Evolutionary conservation across 2,888 invertebrate genomes (phyloP).

Genomic region (Volucella inflata): DNA sequence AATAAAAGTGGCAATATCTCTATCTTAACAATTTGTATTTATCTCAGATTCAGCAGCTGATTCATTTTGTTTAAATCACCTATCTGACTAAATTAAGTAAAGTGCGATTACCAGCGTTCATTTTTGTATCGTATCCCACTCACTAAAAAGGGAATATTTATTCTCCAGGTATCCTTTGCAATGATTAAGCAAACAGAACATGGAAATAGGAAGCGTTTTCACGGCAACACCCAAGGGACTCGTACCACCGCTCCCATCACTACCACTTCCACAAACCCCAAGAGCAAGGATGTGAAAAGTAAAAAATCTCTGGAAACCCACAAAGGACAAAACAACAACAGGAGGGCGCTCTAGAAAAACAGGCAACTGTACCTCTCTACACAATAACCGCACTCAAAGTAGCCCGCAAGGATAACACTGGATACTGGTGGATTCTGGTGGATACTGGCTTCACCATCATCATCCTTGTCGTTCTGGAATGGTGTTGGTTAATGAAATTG

Average conservation of each 20-base stretch:
- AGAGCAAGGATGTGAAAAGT: slow-evolving; percentile 9
- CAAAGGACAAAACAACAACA: slow-evolving; percentile 76
- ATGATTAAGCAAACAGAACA: slow-evolving; percentile 21
- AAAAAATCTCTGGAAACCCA: not conserved
- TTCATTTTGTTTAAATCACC: not conserved
- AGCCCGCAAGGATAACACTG: slow-evolving; percentile 69
- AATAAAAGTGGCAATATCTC: not conserved
- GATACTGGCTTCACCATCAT: slow-evolving; percentile 76
- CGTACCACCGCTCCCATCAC: not conserved
- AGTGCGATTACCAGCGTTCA: slow-evolving; percentile 33
- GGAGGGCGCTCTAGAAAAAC: slow-evolving; percentile 50
- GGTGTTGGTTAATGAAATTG: slow-evolving; percentile 56
- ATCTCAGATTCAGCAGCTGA: not conserved
- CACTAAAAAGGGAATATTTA: not conserved
- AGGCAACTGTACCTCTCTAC: slow-evolving; percentile 66
- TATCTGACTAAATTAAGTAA: slow-evolving; percentile 35
- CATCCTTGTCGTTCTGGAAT: slow-evolving; percentile 45
- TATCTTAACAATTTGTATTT: not conserved
- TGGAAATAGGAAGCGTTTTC: slow-evolving; percentile 2
- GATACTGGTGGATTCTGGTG: slow-evolving; percentile 71
- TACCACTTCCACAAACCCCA: not conserved
- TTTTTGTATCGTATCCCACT: not conserved
- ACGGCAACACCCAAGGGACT: slow-evolving; percentile 35
- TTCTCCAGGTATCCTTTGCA: not conserved
- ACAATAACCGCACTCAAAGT: slow-evolving; percentile 79